Conservation (phyloP, 2,113 vertebrate genomes). For the Mohoua ochrocephala region DNA sequence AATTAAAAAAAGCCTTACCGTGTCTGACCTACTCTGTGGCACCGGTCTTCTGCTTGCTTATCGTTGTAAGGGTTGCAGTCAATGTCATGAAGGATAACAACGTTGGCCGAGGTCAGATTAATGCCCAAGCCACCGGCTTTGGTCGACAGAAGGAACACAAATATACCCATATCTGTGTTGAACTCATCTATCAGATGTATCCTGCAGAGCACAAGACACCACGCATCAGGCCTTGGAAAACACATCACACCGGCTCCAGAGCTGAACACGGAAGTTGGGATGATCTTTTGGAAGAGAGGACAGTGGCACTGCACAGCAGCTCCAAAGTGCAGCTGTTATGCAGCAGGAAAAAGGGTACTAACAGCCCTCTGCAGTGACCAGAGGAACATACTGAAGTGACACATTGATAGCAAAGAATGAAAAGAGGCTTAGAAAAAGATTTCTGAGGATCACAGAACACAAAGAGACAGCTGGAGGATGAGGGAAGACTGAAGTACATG, state of each 20-base stretch:
- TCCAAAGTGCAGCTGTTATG: neutral
- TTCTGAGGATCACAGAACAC: neutral
- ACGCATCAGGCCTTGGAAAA: neutral
- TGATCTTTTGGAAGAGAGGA: neutral
- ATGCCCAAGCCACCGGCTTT: conserved; percentile 96
- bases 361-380: neutral
- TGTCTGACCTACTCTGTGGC: conserved; percentile 94
- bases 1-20: conserved; percentile 61
- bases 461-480: rapidly evolving
- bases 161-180: conserved; percentile 90
- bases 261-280: neutral
- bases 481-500: neutral
- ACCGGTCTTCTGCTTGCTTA: conserved; percentile 95
- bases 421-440: neutral
- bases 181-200: conserved; percentile 93
- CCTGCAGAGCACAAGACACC: conserved; percentile 66
- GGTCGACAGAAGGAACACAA: conserved; percentile 94
- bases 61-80: conserved; percentile 97
- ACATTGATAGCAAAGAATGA: neutral
- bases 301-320: neutral
- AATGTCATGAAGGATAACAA: conserved; percentile 98
- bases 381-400: neutral
- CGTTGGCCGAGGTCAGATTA: conserved; percentile 93
- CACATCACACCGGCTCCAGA: neutral
- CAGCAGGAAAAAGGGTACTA: neutral